These are phyloP conservation scores for Anas platyrhynchos DNA, from an alignment of 2,113 vertebrate genomes.

Conservation along the genomic window DNA sequence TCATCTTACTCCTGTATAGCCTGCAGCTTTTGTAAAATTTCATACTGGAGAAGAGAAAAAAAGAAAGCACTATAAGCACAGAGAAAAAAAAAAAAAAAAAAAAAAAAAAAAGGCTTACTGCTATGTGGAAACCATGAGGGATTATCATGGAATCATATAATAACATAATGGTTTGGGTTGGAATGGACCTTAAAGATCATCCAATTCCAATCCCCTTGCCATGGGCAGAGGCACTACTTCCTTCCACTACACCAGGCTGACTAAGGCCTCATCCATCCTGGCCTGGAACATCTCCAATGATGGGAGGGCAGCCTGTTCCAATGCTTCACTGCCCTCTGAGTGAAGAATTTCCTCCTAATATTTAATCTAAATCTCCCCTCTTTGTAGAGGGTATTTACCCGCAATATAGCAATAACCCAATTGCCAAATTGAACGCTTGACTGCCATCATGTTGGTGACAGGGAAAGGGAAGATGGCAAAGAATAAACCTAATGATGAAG, in stretches of 20 bases:
- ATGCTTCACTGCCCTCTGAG: no score
- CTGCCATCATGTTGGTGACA: background rate
- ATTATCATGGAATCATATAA: background rate
- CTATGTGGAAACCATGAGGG: background rate
- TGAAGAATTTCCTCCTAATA: no score
- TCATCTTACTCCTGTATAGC: no score
- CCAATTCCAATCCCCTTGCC: no score
- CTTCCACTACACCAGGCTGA: no score
- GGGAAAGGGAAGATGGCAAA: background rate
- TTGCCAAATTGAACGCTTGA: background rate
- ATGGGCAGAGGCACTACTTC: no score
- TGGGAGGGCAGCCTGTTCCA: no score
- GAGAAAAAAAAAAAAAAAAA: background rate
- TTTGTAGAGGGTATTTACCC: background rate
- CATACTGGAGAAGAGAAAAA: no score
- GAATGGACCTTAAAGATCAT: background rate
- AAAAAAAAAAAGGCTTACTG: background rate
- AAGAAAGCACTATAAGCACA: no score
- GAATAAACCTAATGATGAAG: background rate
- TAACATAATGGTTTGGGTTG: background rate
- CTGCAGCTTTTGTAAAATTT: no score
- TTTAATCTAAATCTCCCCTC: background rate
- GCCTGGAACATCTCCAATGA: no score
- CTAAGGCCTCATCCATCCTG: no score
- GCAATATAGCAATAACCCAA: background rate